Evolutionary conservation across 2,113 vertebrate species (phyloP).

Genomic region (Theristicus caerulescens): DNA sequence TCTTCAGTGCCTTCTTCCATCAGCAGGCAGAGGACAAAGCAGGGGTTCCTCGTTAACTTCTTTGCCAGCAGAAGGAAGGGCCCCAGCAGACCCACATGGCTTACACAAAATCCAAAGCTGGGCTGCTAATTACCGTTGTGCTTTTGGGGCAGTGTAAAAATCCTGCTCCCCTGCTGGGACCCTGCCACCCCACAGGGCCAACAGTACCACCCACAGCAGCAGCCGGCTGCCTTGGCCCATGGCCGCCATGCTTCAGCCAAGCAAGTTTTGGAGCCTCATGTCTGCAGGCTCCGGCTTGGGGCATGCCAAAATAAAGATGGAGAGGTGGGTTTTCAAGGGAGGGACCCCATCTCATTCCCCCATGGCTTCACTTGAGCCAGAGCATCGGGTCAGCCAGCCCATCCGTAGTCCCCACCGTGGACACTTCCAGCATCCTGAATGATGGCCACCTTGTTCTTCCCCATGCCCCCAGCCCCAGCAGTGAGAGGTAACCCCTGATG

Average conservation of each 20-base stretch:
- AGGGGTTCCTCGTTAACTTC: neutral
- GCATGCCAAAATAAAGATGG: neutral
- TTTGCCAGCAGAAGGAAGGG: neutral
- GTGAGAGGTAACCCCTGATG: neutral
- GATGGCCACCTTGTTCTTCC: neutral
- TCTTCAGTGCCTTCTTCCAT: neutral
- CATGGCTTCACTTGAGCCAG: neutral
- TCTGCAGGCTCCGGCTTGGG: fast-evolving
- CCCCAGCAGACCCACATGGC: neutral
- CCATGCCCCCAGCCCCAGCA: neutral
- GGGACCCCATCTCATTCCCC: neutral
- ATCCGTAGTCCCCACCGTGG: fast-evolving
- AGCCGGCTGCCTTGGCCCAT: neutral
- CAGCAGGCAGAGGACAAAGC: neutral
- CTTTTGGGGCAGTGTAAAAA: neutral
- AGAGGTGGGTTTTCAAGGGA: neutral
- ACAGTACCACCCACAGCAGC: neutral
- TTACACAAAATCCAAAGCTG: neutral
- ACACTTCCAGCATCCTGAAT: neutral
- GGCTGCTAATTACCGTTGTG: neutral
- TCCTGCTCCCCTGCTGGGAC: neutral
- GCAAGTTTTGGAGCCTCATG: neutral
- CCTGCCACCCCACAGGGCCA: neutral
- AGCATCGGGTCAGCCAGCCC: neutral
- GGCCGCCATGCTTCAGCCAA: fast-evolving